Percentiles rank a stretch among this genome's conserved stretches.
These are phyloP conservation scores for Ceratotherium simum DNA, from an alignment of 2,113 vertebrate species.

Conservation along the genomic window DNA sequence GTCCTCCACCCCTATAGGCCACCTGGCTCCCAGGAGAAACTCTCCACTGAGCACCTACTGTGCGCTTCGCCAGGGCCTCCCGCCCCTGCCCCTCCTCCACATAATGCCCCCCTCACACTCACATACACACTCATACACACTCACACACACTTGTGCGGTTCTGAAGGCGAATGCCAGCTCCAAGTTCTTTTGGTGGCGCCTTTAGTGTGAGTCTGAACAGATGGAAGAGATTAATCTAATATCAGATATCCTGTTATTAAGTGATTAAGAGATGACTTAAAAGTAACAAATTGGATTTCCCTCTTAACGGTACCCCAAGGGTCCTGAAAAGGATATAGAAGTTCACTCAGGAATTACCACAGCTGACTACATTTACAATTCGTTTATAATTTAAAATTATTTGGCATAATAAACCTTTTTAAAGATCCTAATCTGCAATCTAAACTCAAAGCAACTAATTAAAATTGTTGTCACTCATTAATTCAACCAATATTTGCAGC, in stretches of 20 bases:
- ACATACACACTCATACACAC: too few species aligned
- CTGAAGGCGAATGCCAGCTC: fast-evolving
- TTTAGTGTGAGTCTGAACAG: neutral
- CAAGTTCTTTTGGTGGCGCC: fast-evolving
- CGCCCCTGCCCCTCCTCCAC: neutral
- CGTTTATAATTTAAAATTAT: neutral
- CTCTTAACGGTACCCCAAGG: neutral
- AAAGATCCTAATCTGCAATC: constrained; percentile 45
- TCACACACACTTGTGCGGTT: neutral
- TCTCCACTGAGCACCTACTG: neutral
- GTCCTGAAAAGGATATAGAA: neutral
- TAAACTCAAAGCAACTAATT: constrained; percentile 44
- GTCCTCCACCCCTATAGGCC: neutral
- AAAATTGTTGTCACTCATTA: constrained; percentile 2
- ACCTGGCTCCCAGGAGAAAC: neutral
- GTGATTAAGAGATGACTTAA: constrained; percentile 11
- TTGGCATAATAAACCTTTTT: neutral
- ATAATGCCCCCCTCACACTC: neutral
- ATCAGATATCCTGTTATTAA: constrained; percentile 1
- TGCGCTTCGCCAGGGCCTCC: neutral
- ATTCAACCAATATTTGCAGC: neutral
- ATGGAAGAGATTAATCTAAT: neutral
- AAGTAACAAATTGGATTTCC: constrained; percentile 35
- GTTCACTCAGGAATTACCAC: neutral
- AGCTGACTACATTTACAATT: fast-evolving